A percentile compares a stretch with the other conserved stretches of the same genome.
Evolutionary conservation across 2,888 invertebrate genomes (phyloP).

Genomic region (Ctenicera cuprea): DNA sequence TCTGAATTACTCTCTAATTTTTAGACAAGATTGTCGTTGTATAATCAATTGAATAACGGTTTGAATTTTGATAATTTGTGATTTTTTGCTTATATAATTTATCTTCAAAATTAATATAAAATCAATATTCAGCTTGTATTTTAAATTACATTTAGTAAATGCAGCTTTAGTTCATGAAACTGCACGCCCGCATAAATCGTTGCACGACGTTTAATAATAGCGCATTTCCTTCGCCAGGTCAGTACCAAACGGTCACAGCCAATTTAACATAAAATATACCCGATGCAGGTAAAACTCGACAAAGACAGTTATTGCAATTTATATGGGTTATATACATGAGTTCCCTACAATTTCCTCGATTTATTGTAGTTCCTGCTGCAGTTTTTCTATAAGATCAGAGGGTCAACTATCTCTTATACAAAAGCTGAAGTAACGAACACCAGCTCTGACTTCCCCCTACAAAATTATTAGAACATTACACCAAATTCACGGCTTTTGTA

Average conservation of each 20-base stretch:
- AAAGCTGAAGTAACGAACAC: neutral
- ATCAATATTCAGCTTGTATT: no score
- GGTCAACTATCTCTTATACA: neutral
- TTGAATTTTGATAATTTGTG: no score
- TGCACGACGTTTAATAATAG: conserved; percentile 14
- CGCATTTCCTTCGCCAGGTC: conserved; percentile 25
- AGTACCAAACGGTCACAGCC: conserved; percentile 26
- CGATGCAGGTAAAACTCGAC: conserved; percentile 28
- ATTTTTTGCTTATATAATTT: no score
- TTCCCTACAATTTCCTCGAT: conserved; percentile 14
- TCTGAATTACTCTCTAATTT: no score
- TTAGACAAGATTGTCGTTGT: no score
- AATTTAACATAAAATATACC: conserved; percentile 35
- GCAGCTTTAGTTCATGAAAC: neutral
- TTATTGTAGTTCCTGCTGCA: conserved; percentile 7
- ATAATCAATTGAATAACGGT: no score
- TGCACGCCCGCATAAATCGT: conserved; percentile 9
- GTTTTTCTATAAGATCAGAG: conserved; percentile 6
- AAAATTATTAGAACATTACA: conserved; percentile 22
- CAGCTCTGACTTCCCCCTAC: conserved; percentile 7
- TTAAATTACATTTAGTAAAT: no score
- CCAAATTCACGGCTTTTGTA: conserved; percentile 10
- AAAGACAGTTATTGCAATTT: conserved; percentile 39
- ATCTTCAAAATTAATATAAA: no score
- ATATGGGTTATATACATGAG: conserved; percentile 35